These are phyloP conservation scores for Sardinella longiceps DNA, from an alignment of 2,797 vertebrate genomes.

Conservation along the genomic window DNA sequence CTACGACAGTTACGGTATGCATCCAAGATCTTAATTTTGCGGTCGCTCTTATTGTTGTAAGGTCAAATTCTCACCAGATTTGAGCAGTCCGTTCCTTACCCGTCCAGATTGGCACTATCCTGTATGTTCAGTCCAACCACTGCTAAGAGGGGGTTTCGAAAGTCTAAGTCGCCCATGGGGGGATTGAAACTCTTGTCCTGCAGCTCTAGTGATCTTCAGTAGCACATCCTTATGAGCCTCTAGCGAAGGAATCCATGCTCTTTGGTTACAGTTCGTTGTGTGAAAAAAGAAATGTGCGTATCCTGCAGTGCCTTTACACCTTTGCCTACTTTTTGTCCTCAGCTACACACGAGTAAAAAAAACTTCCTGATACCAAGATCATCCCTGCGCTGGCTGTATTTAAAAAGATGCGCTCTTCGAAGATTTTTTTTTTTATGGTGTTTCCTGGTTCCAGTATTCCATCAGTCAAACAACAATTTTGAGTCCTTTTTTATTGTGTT, in stretches of 20 bases:
- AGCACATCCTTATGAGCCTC: conserved; percentile 1
- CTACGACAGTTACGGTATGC: conserved; percentile 65
- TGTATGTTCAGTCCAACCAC: background rate
- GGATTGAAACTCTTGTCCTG: background rate
- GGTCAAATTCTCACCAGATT: background rate
- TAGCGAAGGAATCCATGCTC: conserved; percentile 9
- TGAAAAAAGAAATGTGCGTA: conserved; percentile 60
- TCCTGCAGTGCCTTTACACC: conserved; percentile 86
- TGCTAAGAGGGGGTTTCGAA: background rate
- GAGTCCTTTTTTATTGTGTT: conserved; percentile 51
- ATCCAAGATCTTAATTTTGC: conserved; percentile 38
- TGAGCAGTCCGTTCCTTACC: background rate
- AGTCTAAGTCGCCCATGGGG: background rate
- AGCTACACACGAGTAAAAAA: conserved; percentile 91
- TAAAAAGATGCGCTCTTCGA: conserved; percentile 89
- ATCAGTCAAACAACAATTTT: conserved; percentile 36
- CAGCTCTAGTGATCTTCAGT: background rate
- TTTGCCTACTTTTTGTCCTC: conserved; percentile 92
- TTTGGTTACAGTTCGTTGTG: conserved; percentile 56
- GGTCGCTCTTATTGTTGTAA: background rate
- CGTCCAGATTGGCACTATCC: background rate
- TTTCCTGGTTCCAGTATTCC: conserved; percentile 51
- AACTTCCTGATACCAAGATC: conserved; percentile 88
- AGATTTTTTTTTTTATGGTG: conserved; percentile 65
- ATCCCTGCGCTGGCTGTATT: conserved; percentile 89